A percentile compares a stretch with the other conserved stretches of the same genome.
Evolutionary conservation across 2,797 vertebrate species (phyloP).

Genomic region (Rhinella marina): DNA sequence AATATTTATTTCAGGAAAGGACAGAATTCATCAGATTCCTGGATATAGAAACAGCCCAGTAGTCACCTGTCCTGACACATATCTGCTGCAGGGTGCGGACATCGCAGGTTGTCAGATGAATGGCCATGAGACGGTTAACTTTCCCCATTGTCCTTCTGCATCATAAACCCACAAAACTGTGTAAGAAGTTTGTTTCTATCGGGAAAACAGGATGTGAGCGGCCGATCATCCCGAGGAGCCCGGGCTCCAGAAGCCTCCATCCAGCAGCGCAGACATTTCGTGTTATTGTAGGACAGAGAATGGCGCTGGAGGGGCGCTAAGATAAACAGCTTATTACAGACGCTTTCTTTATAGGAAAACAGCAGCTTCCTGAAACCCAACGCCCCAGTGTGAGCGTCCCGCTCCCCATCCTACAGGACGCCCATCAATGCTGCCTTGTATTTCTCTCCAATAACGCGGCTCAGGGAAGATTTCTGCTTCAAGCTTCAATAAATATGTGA

Average conservation of each 20-base stretch:
- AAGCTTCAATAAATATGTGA: conserved; percentile 6
- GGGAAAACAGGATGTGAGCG: conserved; percentile 43
- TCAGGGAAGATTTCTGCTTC: not conserved
- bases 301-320: conserved; percentile 51
- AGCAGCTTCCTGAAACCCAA: conserved; percentile 58
- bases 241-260: conserved; percentile 16
- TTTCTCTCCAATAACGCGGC: conserved; percentile 28
- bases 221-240: not conserved
- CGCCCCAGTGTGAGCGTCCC: conserved; percentile 12
- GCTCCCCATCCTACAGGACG: conserved; percentile 32
- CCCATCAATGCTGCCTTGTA: conserved; percentile 50
- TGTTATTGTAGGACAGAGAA: conserved; percentile 59
- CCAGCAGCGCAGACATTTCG: conserved; percentile 44
- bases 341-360: conserved; percentile 51
- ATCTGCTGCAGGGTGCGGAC: not conserved
- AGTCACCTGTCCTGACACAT: too few relatives aligned
- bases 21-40: not conserved
- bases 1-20: not conserved
- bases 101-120: not conserved
- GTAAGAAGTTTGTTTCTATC: conserved; percentile 45
- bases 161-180: not conserved
- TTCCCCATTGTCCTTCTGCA: not conserved
- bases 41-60: not conserved
- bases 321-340: conserved; percentile 54
- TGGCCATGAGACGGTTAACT: not conserved